Conservation (phyloP, 2,888 invertebrate species). For the Myathropa florea region DNA sequence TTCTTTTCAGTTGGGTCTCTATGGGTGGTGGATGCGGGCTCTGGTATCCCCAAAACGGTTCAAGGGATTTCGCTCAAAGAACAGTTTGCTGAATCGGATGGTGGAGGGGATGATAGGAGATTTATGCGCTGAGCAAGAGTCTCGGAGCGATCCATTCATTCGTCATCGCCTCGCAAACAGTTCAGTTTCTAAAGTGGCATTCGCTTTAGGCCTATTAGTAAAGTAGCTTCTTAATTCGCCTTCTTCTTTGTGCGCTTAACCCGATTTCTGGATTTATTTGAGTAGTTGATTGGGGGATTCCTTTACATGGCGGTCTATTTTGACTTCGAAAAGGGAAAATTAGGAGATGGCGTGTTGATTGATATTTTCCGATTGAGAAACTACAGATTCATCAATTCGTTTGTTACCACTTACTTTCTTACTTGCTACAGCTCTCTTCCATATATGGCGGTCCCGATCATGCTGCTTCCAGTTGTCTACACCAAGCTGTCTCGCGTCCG, state of each 20-base stretch:
- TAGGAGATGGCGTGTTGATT: no score
- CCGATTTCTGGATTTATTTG: neutral
- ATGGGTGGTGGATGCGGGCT: neutral
- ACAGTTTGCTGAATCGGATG: neutral
- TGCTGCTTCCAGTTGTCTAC: no score
- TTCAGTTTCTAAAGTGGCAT: constrained; percentile 35
- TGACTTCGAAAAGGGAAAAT: no score
- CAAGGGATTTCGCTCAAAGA: constrained; percentile 22
- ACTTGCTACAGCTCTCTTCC: no score
- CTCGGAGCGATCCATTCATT: constrained; percentile 41
- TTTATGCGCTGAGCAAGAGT: constrained; percentile 10
- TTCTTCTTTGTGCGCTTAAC: neutral
- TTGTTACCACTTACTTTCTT: no score
- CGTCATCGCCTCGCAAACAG: constrained; percentile 27
- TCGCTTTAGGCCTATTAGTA: neutral
- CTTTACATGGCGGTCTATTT: neutral
- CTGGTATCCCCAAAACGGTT: constrained; percentile 17
- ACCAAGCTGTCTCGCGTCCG: no score
- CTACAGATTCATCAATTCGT: no score
- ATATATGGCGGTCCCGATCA: no score
- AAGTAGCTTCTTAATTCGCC: constrained; percentile 2
- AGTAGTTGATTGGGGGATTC: neutral
- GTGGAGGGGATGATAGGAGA: neutral
- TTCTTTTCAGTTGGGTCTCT: constrained; percentile 11
- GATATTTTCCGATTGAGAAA: no score